Evolutionary conservation across 2,113 vertebrate species (phyloP), one percentile per base, ranked within the genome.

Genomic region (Tiliqua scincoides): DNA sequence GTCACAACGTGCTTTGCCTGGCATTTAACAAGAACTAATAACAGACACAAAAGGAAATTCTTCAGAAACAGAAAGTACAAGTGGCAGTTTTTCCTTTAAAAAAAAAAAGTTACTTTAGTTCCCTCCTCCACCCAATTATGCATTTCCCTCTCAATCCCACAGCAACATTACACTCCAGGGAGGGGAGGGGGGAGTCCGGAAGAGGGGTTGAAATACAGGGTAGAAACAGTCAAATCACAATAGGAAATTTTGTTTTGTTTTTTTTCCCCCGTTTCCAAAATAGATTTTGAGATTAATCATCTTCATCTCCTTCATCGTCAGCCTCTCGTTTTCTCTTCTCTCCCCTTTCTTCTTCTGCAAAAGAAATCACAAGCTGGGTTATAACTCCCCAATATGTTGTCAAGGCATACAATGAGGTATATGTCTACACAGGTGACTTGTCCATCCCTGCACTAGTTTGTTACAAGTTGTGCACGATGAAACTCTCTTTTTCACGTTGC

Each of bases 271-370:
- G 8, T 6, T 48, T 57, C 92, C 94, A 94, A 95, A 95, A 96
- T 90, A 94, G 95, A 95, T 93, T 91, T 18, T 27, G 84, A 79
- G 18, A 94, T 99, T 97, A 98, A 90, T 99, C 99, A 0, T 99
- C 98, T 1, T 98, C 98, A 79, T 98, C 98, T 15, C 97, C 99
- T 92, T 99, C 99, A 9, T 99, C 99, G 83, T 99, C 98, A 11
- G 97, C 93, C 14, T 99, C 98, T 97, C 98, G 97, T 98, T 99
- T 99, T 91, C 98, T 98, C 95, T 99, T 99, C 96, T 98, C 96
- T 88, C 98, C 98, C 94, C 92, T 96, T 72, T 97, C 98, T 85
- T 97, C 98, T 74, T 98, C 98, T 98, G 79, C 2, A 89, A 93
- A 91, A 89, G 25, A 0, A 93, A 89, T 15, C 6, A 82, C 54